Evolutionary conservation across 2,113 vertebrate species (phyloP).

Genomic region (Sinocyclocheilus maitianheensis): DNA sequence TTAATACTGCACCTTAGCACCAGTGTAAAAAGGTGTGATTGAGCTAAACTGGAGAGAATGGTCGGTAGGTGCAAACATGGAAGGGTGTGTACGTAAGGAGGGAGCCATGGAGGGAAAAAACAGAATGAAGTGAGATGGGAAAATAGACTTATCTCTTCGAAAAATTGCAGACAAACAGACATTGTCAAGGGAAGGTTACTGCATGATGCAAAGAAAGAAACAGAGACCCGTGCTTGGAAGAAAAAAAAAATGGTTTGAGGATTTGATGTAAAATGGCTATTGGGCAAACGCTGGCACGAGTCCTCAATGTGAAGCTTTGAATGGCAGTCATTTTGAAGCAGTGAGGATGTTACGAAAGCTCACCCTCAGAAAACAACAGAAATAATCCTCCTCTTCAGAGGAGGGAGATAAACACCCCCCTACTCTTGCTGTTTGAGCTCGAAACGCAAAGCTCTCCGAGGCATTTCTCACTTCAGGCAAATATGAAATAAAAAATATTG

Average conservation of each 20-base stretch:
- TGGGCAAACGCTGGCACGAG: constrained; percentile 20
- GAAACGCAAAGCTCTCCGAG: background rate
- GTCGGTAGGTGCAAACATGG: constrained; percentile 67
- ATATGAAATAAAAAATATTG: constrained; percentile 42
- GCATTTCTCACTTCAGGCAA: background rate
- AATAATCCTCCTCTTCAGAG: constrained; percentile 28
- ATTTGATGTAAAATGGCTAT: constrained; percentile 28
- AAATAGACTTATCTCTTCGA: constrained; percentile 67
- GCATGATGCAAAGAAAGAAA: background rate
- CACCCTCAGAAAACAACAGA: constrained; percentile 57
- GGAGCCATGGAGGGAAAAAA: constrained; percentile 29
- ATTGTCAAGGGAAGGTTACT: constrained; percentile 26
- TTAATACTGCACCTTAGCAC: background rate
- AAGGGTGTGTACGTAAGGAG: constrained; percentile 72
- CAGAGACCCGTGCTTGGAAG: background rate
- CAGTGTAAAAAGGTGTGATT: constrained; percentile 21
- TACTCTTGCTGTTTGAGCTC: constrained; percentile 12
- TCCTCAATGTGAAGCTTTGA: constrained; percentile 51
- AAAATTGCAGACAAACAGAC: constrained; percentile 56
- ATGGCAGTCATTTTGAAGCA: constrained; percentile 53
- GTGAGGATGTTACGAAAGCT: constrained; percentile 37
- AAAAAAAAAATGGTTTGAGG: background rate
- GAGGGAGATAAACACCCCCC: background rate
- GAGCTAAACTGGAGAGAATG: background rate
- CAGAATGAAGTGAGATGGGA: constrained; percentile 44